A percentile compares a stretch with the other conserved stretches of the same genome.
Evolutionary conservation across 2,888 invertebrate species (phyloP).

Genomic region (Chloroclysta siterata): DNA sequence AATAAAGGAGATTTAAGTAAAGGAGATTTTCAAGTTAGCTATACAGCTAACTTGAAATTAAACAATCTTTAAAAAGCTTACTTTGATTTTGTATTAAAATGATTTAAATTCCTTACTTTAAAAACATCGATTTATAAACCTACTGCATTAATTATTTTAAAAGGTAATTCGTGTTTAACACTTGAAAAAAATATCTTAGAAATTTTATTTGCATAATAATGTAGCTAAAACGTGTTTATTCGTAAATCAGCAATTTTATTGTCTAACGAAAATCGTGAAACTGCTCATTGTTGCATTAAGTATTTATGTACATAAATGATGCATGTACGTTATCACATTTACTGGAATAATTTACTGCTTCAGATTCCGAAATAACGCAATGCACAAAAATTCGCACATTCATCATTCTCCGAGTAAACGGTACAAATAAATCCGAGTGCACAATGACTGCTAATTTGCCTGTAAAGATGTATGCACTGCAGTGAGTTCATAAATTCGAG

Average conservation of each 20-base stretch:
- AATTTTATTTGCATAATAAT: slow-evolving; percentile 1
- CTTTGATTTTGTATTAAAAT: too few relatives aligned
- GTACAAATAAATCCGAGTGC: slow-evolving; percentile 76
- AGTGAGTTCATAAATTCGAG: slow-evolving; percentile 76
- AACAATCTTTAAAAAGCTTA: too few relatives aligned
- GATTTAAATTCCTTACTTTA: too few relatives aligned
- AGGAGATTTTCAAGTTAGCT: too few relatives aligned
- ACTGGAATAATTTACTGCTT: slow-evolving; percentile 38
- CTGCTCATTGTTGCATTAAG: slow-evolving; percentile 23
- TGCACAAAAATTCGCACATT: slow-evolving; percentile 73
- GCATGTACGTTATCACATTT: slow-evolving; percentile 31
- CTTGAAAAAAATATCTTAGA: background rate
- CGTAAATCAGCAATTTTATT: slow-evolving; percentile 4
- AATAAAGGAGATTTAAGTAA: too few relatives aligned
- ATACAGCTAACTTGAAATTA: too few relatives aligned
- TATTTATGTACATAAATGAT: slow-evolving; percentile 24
- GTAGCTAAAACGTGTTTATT: slow-evolving; percentile 15
- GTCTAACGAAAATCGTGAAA: slow-evolving; percentile 9
- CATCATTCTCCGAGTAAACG: slow-evolving; percentile 67
- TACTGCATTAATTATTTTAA: background rate
- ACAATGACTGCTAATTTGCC: slow-evolving; percentile 84
- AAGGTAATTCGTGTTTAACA: background rate
- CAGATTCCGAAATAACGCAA: slow-evolving; percentile 42
- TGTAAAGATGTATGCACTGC: slow-evolving; percentile 81
- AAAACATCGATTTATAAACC: too few relatives aligned